phyloP scores from a whole-genome alignment of 2,113 vertebrate species.

The Elaphurus davidianus region DNA sequence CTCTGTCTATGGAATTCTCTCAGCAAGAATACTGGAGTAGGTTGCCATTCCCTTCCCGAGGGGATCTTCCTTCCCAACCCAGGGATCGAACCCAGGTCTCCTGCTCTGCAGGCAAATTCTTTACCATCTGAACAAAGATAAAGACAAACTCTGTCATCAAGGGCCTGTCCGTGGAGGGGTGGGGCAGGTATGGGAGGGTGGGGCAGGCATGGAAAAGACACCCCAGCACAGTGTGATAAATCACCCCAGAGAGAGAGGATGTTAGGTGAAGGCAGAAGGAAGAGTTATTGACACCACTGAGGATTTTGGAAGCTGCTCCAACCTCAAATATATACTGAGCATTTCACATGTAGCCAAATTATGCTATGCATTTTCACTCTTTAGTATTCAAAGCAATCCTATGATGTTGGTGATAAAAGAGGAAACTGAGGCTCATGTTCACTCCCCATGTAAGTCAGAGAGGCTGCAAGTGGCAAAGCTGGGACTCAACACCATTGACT shows the following conservation, averaged over 20 bases:
- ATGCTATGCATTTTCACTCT: too few relatives aligned
- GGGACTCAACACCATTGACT: not conserved
- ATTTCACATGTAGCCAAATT: not conserved
- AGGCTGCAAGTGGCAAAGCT: not conserved
- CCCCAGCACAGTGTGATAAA: too few relatives aligned
- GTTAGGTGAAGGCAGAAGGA: not conserved
- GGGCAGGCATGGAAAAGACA: not conserved
- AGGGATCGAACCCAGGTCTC: not conserved
- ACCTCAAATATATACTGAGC: not conserved
- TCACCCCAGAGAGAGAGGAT: not conserved
- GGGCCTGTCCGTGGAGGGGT: not conserved
- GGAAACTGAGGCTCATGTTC: not conserved
- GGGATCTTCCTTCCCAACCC: not conserved
- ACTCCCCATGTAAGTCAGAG: not conserved
- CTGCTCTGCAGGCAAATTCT: not conserved
- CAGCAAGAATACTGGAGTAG: not conserved
- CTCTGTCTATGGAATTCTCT: not conserved
- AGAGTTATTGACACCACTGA: fast-evolving
- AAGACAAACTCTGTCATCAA: not conserved
- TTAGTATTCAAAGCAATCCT: not conserved
- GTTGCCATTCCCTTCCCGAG: not conserved
- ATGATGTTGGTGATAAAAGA: not conserved
- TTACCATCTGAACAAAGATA: not conserved
- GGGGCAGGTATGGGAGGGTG: not conserved
- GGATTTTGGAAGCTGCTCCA: not conserved